A percentile compares a stretch with the other conserved stretches of the same genome.
These are phyloP conservation scores for Microplitis demolitor DNA, from an alignment of 1,140 invertebrate species.

Conservation along the genomic window DNA sequence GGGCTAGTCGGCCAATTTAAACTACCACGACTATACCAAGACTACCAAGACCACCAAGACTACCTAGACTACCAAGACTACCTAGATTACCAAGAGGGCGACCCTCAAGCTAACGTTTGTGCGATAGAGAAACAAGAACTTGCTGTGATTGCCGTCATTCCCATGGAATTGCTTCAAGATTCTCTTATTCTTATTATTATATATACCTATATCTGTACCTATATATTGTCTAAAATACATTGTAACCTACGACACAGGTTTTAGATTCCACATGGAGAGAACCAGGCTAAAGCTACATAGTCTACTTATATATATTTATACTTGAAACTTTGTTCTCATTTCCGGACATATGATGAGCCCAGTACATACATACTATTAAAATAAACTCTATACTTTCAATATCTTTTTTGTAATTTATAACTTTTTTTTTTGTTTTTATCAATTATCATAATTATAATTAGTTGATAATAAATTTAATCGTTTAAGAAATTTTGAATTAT, in stretches of 20 bases:
- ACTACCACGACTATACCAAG: neutral
- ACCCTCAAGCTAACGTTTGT: neutral
- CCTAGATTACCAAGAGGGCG: neutral
- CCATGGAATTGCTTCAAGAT: conserved; percentile 18
- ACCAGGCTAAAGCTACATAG: too few species aligned
- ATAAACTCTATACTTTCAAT: too few species aligned
- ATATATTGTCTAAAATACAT: conserved; percentile 1
- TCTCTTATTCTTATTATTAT: too few species aligned
- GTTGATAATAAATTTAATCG: too few species aligned
- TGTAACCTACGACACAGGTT: conserved; percentile 16
- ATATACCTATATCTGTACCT: neutral
- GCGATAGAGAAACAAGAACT: neutral
- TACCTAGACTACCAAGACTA: too few species aligned
- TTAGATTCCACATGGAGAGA: too few species aligned
- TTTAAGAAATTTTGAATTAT: too few species aligned
- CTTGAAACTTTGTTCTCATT: neutral
- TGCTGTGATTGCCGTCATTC: conserved; percentile 23
- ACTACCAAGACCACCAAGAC: neutral
- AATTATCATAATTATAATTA: too few species aligned
- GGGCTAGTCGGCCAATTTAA: neutral
- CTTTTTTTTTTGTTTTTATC: too few species aligned
- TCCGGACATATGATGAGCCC: neutral
- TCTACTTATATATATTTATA: neutral
- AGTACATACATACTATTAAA: neutral
- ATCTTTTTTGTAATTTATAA: too few species aligned